A percentile compares a stretch with the other conserved stretches of the same genome.
Evolutionary conservation across 2,888 invertebrate species (phyloP).

Genomic region (Luperina nickerlii): DNA sequence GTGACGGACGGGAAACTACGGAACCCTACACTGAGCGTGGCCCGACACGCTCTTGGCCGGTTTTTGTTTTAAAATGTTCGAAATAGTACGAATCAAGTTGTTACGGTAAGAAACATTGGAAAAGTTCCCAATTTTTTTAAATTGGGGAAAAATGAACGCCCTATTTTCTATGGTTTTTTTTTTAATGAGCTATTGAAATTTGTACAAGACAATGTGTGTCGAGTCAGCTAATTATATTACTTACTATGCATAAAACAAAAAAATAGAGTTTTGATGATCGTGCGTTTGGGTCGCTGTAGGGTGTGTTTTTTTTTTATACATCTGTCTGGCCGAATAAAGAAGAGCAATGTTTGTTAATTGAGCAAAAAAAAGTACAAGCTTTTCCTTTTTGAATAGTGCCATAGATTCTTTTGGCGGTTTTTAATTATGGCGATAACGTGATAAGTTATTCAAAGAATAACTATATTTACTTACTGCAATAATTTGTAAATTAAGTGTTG

Average conservation of each 20-base stretch:
- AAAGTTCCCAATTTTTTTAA: neutral
- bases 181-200: neutral
- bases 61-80: neutral
- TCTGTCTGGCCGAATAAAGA: neutral
- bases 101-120: neutral
- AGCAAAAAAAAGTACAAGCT: neutral
- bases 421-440: neutral
- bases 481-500: slow-evolving; percentile 11
- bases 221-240: neutral
- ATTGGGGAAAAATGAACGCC: neutral
- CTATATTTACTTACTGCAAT: slow-evolving; percentile 8
- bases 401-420: neutral
- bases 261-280: neutral
- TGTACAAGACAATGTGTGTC: neutral
- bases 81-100: neutral
- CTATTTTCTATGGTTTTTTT: neutral
- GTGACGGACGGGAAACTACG: no score
- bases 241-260: neutral
- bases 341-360: neutral
- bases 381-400: neutral
- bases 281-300: neutral
- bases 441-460: neutral
- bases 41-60: no score
- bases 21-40: no score
- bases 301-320: neutral